A percentile compares a stretch with the other conserved stretches of the same genome.
These are phyloP conservation scores for Crypturellus tataupa DNA, from an alignment of 2,797 vertebrate genomes.

Conservation along the genomic window DNA sequence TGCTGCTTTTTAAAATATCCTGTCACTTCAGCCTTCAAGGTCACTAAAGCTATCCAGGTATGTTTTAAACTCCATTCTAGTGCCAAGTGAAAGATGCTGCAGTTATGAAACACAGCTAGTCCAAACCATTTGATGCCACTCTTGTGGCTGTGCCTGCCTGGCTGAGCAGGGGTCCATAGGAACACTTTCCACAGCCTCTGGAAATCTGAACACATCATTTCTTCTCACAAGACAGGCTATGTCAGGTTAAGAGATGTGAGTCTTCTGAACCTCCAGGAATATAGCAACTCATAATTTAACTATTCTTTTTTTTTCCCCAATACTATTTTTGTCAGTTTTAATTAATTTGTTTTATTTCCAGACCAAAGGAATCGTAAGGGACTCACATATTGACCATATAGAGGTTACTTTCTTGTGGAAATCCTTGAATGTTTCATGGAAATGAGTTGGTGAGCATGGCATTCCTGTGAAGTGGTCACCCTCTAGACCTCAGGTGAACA, in stretches of 20 bases:
- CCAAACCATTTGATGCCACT: too few species aligned
- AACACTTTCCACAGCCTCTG: not conserved
- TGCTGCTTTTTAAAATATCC: too few species aligned
- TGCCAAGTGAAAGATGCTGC: too few species aligned
- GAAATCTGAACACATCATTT: not conserved
- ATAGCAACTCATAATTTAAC: not conserved
- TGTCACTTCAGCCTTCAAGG: too few species aligned
- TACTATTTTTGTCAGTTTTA: not conserved
- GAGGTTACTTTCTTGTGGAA: not conserved
- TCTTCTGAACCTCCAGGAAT: not conserved
- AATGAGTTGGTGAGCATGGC: not conserved
- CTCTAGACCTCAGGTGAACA: not conserved
- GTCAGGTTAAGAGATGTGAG: rapidly evolving
- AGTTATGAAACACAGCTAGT: too few species aligned
- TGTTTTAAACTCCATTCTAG: too few species aligned
- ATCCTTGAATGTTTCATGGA: not conserved
- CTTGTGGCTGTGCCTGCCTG: too few species aligned
- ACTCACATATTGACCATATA: rapidly evolving
- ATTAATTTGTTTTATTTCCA: not conserved
- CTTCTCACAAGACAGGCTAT: not conserved
- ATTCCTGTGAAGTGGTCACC: not conserved
- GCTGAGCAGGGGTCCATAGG: not conserved
- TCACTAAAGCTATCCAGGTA: too few species aligned
- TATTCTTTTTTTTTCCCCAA: not conserved
- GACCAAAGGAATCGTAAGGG: not conserved